Conservation (phyloP, 2,888 invertebrate genomes). For the Drosophila infuscata region DNA sequence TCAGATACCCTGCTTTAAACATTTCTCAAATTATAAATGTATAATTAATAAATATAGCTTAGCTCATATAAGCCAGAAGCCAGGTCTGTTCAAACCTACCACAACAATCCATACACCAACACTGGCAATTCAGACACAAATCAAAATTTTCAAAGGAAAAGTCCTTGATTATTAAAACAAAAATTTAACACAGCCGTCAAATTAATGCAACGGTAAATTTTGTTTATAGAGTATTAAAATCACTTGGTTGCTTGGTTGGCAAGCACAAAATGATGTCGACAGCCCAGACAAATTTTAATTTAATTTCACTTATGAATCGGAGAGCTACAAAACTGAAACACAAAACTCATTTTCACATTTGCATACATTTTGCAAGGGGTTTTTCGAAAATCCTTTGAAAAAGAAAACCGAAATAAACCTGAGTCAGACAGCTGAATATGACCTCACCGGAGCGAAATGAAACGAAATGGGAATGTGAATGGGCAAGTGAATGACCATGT, state of each 20-base stretch:
- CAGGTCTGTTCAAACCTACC: neutral
- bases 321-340: constrained; percentile 48
- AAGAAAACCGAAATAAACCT: constrained; percentile 26
- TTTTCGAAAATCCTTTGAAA: constrained; percentile 35
- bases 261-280: constrained; percentile 50
- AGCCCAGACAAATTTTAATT: constrained; percentile 50
- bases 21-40: neutral
- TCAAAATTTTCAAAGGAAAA: neutral
- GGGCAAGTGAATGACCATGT: neutral
- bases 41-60: neutral
- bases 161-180: neutral
- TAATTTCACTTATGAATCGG: constrained; percentile 45
- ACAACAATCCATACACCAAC: neutral
- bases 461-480: constrained; percentile 49
- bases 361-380: constrained; percentile 2
- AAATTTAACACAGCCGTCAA: neutral
- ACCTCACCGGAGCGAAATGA: constrained; percentile 51
- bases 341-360: constrained; percentile 27
- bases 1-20: constrained; percentile 13
- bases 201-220: neutral
- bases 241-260: constrained; percentile 18
- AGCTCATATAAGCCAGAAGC: neutral
- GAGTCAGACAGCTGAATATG: constrained; percentile 27
- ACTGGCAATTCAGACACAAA: neutral
- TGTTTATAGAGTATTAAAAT: constrained; percentile 45